Base-by-base conservation (phyloP, 2,113 vertebrate genomes). In the Leuciscus idus region DNA sequence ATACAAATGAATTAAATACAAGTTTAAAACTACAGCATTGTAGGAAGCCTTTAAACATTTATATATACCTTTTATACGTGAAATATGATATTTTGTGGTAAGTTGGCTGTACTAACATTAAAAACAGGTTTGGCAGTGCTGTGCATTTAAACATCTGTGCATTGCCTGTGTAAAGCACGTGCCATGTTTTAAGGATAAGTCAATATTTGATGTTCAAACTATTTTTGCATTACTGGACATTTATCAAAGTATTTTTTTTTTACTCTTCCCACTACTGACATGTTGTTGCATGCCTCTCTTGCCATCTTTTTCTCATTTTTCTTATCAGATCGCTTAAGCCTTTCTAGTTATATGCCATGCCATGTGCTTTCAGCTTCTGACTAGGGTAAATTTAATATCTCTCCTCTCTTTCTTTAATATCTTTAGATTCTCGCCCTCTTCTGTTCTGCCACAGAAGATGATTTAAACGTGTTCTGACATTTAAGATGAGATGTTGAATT, bases 401-500 rank as follows among this genome's bases (percentile, higher is more conserved):
- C 46, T 68, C 46, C 30, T 82, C 26, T 82, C 82, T 39, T 30
- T 68, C 61, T 82, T 72, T 84, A 39, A 84, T 73, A 59, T 36
- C 81, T 36, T 57, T 57, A 83, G 68, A 73, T 57, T 84, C 66
- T 73, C 10, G 28, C 15, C 50, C 33, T 84, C 46, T 72, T 83
- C 64, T 72, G 12, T 36, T 82, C 43, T 6, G 43, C 43, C 19
- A 55, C 19, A 70, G 28, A 52, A 33, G 46, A 55, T 77, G 77
- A 74, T 59, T 84, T 73, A 23, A 84, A 73, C 33, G 43, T 39
- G 82, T n/a, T 59, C 48, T 84, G 68, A 74, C 82, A 84, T 84
- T 84, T 74, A 74, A 84, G 30, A 70, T 72, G 30, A 83, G 64
- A 73, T 84, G 61, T 33, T 82, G 62, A 23, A 57, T 57, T 28